Percentiles rank a stretch among this genome's conserved stretches.
Evolutionary conservation across 2,113 vertebrate species (phyloP).

Genomic region (Rhipidura dahli): DNA sequence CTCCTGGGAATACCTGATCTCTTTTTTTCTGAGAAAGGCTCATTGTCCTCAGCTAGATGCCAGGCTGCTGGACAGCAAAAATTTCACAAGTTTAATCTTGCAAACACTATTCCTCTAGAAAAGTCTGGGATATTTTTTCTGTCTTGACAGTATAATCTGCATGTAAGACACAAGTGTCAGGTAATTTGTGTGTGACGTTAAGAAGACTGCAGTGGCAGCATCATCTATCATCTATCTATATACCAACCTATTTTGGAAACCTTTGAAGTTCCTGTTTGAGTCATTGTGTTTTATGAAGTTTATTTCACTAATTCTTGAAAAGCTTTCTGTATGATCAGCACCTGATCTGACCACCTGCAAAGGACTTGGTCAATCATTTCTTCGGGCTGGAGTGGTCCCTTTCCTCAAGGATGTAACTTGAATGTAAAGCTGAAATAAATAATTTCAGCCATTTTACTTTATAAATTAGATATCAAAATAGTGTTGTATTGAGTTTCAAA

Average conservation of each 20-base stretch:
- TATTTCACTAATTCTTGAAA: not conserved
- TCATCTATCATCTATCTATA: not conserved
- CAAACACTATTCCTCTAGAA: not conserved
- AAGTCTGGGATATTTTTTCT: not conserved
- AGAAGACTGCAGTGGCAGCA: not conserved
- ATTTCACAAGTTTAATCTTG: not conserved
- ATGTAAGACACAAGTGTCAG: not conserved
- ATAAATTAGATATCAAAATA: not conserved
- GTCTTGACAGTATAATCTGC: not conserved
- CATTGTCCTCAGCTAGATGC: not conserved
- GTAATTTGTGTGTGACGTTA: not conserved
- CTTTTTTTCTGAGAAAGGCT: not conserved
- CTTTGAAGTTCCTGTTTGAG: not conserved
- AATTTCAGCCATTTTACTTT: not conserved
- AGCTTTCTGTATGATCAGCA: not conserved
- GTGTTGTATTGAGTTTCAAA: not conserved
- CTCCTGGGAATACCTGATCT: not conserved
- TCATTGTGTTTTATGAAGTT: not conserved
- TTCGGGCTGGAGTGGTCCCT: not conserved
- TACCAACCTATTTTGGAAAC: not conserved
- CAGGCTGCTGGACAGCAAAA: not conserved
- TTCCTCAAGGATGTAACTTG: not conserved
- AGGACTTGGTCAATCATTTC: not conserved
- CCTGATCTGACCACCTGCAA: not conserved
- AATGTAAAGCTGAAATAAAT: not conserved